Base-by-base conservation (phyloP, 2,113 vertebrate genomes). In the Rhagologus leucostigma region DNA sequence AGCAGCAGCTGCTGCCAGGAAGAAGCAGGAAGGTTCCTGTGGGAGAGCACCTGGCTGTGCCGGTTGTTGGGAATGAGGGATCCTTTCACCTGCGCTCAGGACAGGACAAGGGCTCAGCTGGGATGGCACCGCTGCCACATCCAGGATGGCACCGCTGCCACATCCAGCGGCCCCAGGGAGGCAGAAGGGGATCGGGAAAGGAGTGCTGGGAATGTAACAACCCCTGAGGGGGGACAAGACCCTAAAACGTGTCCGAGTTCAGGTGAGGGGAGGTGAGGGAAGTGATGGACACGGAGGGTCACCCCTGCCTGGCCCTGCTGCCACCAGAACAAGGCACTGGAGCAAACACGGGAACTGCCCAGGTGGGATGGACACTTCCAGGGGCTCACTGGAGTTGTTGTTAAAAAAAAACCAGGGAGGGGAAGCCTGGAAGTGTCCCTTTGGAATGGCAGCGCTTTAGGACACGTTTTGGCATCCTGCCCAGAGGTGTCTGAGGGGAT, bases 71-170 rank as follows among this genome's bases (percentile, higher is more conserved):
- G 83, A 46, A 22, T 23, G 2, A 53, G 65, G 77, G 81, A 93
- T 78, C 75, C 59, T 37, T 53, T 60, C 93, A 73, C 53, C 80
- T 91, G 92, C 90, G 62, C 10, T 30, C 46, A 85, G 56, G 89
- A 57, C 78, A 78, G 92, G 78, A 76, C 90, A 77, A 41, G 87
- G 90, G 94, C 78, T 93, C 73, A 52, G 93, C 65, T 70, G 71
- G 55, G 55, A 10, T 26, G 49, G 49, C 49, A 26, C 53, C 32
- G 53, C 53, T 20, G 18, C 53, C 49, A 16, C 49, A 26, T 5
- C 49, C 50, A 27, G 49, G 49, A 9, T 27, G 49, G 26, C 49
- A 50, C 49, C 17, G 27, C 50, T 6, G n/a, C 35, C 57, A 63
- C 59, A 6, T 4, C 46, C 59, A 30, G 55, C 0, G 0, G 76